Evolutionary conservation across 2,113 vertebrate genomes (phyloP).

Genomic region (Gymnogyps californianus): DNA sequence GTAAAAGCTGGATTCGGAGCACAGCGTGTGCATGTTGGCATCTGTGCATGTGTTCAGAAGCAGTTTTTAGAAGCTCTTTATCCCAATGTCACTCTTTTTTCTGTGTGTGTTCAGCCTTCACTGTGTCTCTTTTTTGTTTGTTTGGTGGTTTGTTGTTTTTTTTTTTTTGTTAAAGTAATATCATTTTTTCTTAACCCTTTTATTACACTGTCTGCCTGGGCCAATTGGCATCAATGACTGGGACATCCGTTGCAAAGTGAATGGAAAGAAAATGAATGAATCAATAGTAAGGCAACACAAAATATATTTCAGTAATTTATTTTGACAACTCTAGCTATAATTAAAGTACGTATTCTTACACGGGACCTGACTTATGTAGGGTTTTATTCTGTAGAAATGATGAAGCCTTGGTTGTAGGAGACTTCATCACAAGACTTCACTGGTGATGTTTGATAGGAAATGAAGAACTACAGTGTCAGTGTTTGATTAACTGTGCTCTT

Average conservation of each 20-base stretch:
- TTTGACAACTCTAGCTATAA: not conserved
- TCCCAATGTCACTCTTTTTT: not conserved
- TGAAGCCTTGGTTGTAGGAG: not conserved
- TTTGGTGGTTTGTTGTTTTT: too few species aligned
- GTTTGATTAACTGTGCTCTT: not conserved
- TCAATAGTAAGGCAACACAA: not conserved
- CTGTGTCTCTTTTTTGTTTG: too few species aligned
- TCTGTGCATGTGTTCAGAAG: not conserved
- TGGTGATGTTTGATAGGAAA: not conserved
- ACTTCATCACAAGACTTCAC: not conserved
- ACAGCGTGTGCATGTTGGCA: accelerated
- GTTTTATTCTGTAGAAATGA: not conserved
- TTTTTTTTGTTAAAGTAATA: not conserved
- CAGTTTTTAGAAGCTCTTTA: not conserved
- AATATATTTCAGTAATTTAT: not conserved
- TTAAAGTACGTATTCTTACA: not conserved
- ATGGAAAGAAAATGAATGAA: not conserved
- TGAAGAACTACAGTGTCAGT: not conserved
- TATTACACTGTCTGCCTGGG: not conserved
- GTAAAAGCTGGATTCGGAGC: not conserved
- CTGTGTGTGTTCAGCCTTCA: not conserved
- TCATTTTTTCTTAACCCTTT: not conserved
- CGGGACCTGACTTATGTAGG: accelerated
- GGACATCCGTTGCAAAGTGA: not conserved
- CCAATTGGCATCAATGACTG: not conserved